These are phyloP conservation scores for Micronycteris hirsuta DNA, from an alignment of 2,113 vertebrate genomes.

Conservation along the genomic window DNA sequence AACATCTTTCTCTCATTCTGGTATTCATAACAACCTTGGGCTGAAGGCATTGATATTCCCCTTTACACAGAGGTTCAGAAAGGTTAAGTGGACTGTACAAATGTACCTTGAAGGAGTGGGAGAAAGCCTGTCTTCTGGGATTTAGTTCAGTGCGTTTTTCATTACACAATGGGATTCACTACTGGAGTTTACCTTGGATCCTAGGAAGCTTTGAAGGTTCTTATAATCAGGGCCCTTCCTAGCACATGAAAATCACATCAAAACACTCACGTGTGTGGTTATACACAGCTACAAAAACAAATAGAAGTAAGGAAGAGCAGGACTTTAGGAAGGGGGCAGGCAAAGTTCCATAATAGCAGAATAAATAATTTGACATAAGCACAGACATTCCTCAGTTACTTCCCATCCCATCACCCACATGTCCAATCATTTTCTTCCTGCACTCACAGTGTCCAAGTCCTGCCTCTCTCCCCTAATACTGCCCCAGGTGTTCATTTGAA, in stretches of 20 bases:
- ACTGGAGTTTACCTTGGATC: neutral
- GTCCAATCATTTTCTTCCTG: neutral
- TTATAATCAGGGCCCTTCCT: neutral
- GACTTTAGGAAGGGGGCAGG: neutral
- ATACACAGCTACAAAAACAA: neutral
- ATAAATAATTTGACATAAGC: neutral
- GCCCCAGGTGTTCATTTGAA: neutral
- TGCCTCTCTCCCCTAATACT: neutral
- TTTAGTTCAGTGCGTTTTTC: neutral
- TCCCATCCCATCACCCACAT: rapidly evolving
- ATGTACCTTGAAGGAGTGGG: neutral
- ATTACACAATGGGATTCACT: neutral
- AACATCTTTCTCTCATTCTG: neutral
- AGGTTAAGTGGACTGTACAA: neutral
- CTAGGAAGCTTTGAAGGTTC: neutral
- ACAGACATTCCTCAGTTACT: neutral
- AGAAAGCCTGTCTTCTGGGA: neutral
- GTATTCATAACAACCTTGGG: neutral
- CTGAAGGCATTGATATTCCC: neutral
- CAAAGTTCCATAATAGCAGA: neutral
- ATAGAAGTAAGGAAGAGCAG: neutral
- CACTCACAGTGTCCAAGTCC: neutral
- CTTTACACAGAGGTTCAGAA: neutral
- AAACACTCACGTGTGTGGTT: neutral
- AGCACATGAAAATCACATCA: neutral